Percentiles rank a stretch among this genome's conserved stretches.
These are phyloP conservation scores for Drosophila bipectinata DNA, from an alignment of 1,140 invertebrate genomes.

Conservation along the genomic window DNA sequence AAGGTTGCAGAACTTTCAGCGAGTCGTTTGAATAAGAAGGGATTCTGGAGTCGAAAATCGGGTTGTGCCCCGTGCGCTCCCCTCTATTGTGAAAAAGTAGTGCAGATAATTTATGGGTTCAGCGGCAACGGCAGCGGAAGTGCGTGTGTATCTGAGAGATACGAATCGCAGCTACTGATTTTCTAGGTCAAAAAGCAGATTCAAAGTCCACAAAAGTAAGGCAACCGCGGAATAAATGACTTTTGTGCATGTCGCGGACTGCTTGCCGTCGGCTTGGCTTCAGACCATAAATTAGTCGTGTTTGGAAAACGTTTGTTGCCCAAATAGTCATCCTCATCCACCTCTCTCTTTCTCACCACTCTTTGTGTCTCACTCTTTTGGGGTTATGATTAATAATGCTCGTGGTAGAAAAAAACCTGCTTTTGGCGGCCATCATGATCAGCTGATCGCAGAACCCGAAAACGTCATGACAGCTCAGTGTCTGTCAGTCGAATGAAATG, in stretches of 20 bases:
- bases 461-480: conserved; percentile 59
- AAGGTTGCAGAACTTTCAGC: conserved; percentile 63
- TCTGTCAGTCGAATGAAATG: conserved; percentile 59
- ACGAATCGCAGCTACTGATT: conserved; percentile 59
- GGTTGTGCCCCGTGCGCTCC: background rate
- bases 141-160: conserved; percentile 76
- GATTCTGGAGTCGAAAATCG: conserved; percentile 27
- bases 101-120: conserved; percentile 72
- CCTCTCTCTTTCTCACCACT: conserved; percentile 3
- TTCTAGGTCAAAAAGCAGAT: conserved; percentile 69
- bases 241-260: conserved; percentile 72
- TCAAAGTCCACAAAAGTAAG: conserved; percentile 17
- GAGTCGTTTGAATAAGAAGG: conserved; percentile 12
- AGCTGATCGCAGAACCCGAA: conserved; percentile 58
- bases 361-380: conserved; percentile 6
- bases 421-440: conserved; percentile 79
- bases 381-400: conserved; percentile 68
- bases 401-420: conserved; percentile 67
- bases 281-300: conserved; percentile 53
- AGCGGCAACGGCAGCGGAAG: conserved; percentile 55
- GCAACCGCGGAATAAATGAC: conserved; percentile 66
- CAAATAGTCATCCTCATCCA: conserved; percentile 20
- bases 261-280: conserved; percentile 64
- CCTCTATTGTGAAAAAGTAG: conserved; percentile 35
- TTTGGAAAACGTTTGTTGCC: conserved; percentile 61